Percentiles rank a stretch among this genome's conserved stretches.
Conservation (phyloP, 2,797 vertebrate genomes). For the Leucoraja ocellata region DNA sequence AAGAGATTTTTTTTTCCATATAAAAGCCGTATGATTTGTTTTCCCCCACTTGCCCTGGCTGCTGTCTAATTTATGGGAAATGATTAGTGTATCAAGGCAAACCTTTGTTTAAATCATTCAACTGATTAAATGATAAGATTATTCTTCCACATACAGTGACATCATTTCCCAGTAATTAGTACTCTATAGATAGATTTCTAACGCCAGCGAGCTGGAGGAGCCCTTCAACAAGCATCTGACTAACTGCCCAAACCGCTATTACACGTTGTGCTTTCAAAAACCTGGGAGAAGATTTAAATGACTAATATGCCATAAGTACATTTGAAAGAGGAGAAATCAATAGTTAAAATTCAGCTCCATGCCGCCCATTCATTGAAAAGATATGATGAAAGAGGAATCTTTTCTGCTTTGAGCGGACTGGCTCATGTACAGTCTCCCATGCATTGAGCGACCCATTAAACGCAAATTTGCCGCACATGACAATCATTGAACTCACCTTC, state of each 20-base stretch:
- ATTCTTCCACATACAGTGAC: conserved; percentile 68
- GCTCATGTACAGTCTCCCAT: conserved; percentile 57
- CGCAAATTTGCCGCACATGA: background rate
- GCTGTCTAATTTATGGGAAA: conserved; percentile 69
- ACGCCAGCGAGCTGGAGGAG: conserved; percentile 59
- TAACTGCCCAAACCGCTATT: conserved; percentile 54
- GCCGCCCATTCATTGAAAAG: conserved; percentile 75
- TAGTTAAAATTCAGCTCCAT: conserved; percentile 84
- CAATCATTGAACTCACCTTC: conserved; percentile 30
- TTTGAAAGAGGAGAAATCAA: conserved; percentile 65
- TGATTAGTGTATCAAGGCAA: conserved; percentile 73
- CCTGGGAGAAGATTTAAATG: conserved; percentile 43
- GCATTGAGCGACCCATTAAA: conserved; percentile 53
- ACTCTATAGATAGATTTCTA: conserved; percentile 65
- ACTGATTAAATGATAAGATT: conserved; percentile 73
- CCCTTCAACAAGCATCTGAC: conserved; percentile 58
- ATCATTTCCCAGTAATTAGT: conserved; percentile 71
- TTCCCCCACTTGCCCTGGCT: conserved; percentile 63
- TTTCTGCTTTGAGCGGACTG: conserved; percentile 56
- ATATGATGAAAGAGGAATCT: conserved; percentile 48
- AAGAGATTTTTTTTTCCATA: conserved; percentile 58
- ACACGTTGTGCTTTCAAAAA: conserved; percentile 46
- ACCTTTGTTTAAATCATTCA: conserved; percentile 75
- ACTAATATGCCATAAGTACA: conserved; percentile 68
- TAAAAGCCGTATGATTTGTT: conserved; percentile 65